Percentiles rank a stretch among this genome's conserved stretches.
Conservation (phyloP, 2,888 invertebrate genomes). For the Antheraea assamensis region DNA sequence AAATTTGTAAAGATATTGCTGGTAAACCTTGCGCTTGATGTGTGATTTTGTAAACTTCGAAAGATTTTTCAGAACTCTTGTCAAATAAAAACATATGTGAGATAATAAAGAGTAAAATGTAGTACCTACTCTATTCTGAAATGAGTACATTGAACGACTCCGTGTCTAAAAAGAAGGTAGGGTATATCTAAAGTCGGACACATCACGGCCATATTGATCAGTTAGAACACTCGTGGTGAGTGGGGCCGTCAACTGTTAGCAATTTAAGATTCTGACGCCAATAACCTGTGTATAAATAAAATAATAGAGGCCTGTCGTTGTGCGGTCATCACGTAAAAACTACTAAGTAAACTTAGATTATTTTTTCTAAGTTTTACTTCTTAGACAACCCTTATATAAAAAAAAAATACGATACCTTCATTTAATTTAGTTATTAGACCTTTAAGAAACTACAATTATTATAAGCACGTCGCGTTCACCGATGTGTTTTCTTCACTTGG, state of each 20-base stretch:
- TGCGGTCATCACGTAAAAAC: not conserved
- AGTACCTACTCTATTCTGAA: not conserved
- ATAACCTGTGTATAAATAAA: not conserved
- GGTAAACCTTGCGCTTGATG: not conserved
- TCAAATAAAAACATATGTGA: not conserved
- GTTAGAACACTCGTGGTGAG: not conserved
- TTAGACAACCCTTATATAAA: too few species aligned
- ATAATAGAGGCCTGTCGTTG: not conserved
- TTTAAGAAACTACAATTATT: too few species aligned
- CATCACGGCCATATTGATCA: slow-evolving; percentile 7
- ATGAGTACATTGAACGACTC: not conserved
- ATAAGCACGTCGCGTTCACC: too few species aligned
- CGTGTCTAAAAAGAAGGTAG: not conserved
- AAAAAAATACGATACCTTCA: too few species aligned
- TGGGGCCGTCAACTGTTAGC: not conserved
- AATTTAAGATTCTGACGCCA: not conserved
- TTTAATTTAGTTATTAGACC: too few species aligned
- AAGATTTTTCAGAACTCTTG: not conserved
- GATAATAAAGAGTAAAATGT: not conserved
- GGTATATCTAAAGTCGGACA: not conserved
- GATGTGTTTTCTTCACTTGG: too few species aligned
- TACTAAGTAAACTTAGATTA: not conserved
- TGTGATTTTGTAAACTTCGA: too few species aligned
- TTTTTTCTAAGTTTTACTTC: too few species aligned
- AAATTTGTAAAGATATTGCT: not conserved